Evolutionary conservation across 1,140 invertebrate genomes (phyloP), one percentile per base, ranked within the genome.

Genomic region (Chrysoperla carnea): DNA sequence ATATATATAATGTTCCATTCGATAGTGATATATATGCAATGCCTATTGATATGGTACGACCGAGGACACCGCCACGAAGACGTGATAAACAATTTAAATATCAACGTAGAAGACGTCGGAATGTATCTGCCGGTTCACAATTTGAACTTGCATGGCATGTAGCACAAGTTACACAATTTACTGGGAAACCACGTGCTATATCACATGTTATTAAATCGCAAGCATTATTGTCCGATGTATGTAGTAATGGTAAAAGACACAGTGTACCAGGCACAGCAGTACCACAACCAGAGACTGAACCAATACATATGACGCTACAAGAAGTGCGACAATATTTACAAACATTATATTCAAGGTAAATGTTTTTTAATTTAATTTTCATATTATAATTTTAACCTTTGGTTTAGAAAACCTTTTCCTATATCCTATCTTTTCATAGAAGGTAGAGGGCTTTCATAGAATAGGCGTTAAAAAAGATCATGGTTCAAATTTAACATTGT

Each of bases 1-100:
- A 86, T 53, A 75, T 85, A 65, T 86, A 86, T 55, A 86, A 83
- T 61, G 83, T 86, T 36, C 83, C 83, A 36, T 81, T 84, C 48
- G 82, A 85, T 48, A 84, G 81, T 52, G 84, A 87, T 52, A 84
- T 86, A 47, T 88, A 87, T 53, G 81, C 83, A 6, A 75, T 87
- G 36, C 84, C 84, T 14, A 75, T 87, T 36, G 83, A 88, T 57
- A 78, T 78, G 52, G 70, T 85, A 33, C 31, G n/a, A 6, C 8
- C 31, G n/a, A 9, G 31, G 6, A 60, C 69, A 50, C 73, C 75
- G 47, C 66, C 69, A 50, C 69, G 68, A 6, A 76, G 73, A 55
- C 63, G 68, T 17, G 64, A 61, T 42, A 58, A 59, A 47, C 42
- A 54, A 17, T 66, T 64, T 31, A 67, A 68, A 46, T 68, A 67